Evolutionary conservation across 2,797 vertebrate species (phyloP), one percentile per base, ranked within the genome.

Genomic region (Urosaurus nigricauda): DNA sequence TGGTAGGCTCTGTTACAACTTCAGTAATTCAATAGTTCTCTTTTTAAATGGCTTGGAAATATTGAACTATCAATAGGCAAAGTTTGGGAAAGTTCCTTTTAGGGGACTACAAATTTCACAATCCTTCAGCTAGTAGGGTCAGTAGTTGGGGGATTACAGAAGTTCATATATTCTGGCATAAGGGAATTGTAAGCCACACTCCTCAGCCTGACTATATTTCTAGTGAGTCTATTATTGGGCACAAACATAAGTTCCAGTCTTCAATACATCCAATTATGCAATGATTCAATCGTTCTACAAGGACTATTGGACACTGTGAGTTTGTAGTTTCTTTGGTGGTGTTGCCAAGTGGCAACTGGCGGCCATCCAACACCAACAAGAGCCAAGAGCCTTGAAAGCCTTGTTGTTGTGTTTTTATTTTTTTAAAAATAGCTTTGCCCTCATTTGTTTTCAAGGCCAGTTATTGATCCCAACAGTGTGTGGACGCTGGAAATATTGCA

Each of bases 321-420:
- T 43, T 79, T 53, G 24, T 14, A 11, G 74, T 73, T 51, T 77
- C 78, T 47, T 70, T 81, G 47, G 88, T 21, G 37, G 5, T 16
- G 43, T n/a, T 79, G 37, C 70, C 13, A 79, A 84, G 73, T 60
- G 68, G 78, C 29, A 75, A 56, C 24, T 58, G 78, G 89, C 80
- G 60, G 3, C 53, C 53, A 37, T 71, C 12, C 1, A 86, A 78
- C 13, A n/a, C 47, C 84, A 75, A 84, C 86, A 92, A 91, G 79
- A 4, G 32, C 8, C 5, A 47, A 79, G 0, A 13, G 16, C 2
- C 53, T 32, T 60, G 80, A 60, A 40, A 58, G 71, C 40, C 73
- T 37, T 17, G n/a, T 9, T 16, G 1, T 1, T 12, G 29, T n/a
- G 14, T 68, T 75, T 35, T 43, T 77, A 35, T 68, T 43, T 35